phyloP scores from a whole-genome alignment of 2,888 invertebrate species.

The Troglohyphantes excavatus region DNA sequence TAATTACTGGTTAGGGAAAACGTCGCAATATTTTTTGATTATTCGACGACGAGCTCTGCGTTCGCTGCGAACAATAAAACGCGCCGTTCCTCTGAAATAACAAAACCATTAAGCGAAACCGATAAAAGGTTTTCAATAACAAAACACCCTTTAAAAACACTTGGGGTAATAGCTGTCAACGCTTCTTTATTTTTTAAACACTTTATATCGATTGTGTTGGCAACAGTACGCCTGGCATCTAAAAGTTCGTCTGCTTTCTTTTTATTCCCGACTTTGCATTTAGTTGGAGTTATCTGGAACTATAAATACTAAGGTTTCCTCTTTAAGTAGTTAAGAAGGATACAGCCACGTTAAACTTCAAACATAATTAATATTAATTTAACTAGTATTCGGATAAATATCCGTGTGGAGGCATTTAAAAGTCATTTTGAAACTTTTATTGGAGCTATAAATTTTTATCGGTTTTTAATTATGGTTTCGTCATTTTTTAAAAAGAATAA shows the following conservation, averaged over 20 bases:
- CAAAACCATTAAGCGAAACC: conserved; percentile 72
- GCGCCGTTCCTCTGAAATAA: conserved; percentile 41
- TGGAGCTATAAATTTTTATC: no score
- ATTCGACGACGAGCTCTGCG: conserved; percentile 8
- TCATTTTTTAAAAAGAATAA: no score
- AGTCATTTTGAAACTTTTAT: no score
- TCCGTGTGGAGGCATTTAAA: no score
- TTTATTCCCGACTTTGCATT: conserved; percentile 45
- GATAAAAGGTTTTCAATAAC: conserved; percentile 73
- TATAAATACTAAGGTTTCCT: neutral
- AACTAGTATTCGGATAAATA: neutral
- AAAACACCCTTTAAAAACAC: conserved; percentile 73
- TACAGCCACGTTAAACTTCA: no score
- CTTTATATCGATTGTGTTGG: conserved; percentile 59
- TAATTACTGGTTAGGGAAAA: conserved; percentile 62
- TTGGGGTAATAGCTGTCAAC: conserved; percentile 67
- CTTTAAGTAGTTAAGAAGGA: neutral
- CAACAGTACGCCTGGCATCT: conserved; percentile 19
- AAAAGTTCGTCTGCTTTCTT: conserved; percentile 21
- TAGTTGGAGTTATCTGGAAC: conserved; percentile 2
- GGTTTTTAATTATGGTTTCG: no score
- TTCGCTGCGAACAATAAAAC: conserved; percentile 63
- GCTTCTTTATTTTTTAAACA: conserved; percentile 65
- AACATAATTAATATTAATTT: conserved; percentile 1
- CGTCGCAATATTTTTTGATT: conserved; percentile 55